Conservation (phyloP, 30 jellyfish, hydroid and myxozoan genomes). For the Aurelia aurita complex sp. Pacific region DNA sequence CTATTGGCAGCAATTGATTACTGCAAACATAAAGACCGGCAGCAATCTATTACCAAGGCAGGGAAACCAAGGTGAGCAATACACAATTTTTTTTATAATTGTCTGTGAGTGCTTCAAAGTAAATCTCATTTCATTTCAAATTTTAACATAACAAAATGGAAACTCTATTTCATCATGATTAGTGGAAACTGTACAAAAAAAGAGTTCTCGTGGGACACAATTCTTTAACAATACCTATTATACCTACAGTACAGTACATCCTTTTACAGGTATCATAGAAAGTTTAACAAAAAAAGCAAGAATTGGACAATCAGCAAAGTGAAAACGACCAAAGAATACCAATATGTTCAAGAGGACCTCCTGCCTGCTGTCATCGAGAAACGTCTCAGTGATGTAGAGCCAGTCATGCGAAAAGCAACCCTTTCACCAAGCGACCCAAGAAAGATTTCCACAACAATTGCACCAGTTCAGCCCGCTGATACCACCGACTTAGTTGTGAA, state of each 20-base stretch:
- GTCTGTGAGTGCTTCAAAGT: too few species aligned
- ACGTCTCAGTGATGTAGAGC: neutral
- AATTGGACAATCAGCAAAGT: neutral
- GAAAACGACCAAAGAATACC: neutral
- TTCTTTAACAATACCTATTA: too few species aligned
- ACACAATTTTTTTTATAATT: too few species aligned
- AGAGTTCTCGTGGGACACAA: too few species aligned
- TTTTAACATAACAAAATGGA: too few species aligned
- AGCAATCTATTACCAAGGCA: neutral
- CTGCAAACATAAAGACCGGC: neutral
- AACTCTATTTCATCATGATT: too few species aligned
- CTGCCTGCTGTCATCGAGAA: neutral
- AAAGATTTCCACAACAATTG: neutral
- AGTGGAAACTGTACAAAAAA: too few species aligned
- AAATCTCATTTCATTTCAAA: too few species aligned
- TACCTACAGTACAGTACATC: neutral
- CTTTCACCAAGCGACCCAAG: neutral
- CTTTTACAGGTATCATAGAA: neutral
- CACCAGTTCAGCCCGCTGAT: constrained; percentile 1
- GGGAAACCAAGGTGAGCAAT: neutral
- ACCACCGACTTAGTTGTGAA: neutral
- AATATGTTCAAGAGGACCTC: neutral
- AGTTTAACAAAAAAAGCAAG: neutral
- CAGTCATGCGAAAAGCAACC: neutral
- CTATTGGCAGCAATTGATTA: constrained; percentile 7